Evolutionary conservation across 2,888 invertebrate species (phyloP), one percentile per base, ranked within the genome.

Genomic region (Pammene fasciana): DNA sequence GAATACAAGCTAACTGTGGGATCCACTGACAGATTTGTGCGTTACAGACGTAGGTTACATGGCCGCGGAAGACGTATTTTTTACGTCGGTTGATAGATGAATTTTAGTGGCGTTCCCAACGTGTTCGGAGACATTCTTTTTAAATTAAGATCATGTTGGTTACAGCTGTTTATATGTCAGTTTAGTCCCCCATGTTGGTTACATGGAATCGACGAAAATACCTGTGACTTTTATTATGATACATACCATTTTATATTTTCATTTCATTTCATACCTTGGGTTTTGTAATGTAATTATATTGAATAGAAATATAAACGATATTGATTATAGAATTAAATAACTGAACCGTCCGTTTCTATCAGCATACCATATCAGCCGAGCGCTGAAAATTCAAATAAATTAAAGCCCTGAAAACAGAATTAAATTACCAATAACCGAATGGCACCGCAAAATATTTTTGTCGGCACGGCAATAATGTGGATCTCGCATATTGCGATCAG

Each of bases 401-500:
- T 70, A 70, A 65, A 70, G 54, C 38, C 52, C 55, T 11, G 67
- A 71, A 73, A 74, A 75, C 79, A 78, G 77, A 83, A 86, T 86
- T 85, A 85, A 86, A 86, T 86, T 79, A 79, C 79, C 82, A 78
- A 85, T 83, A 81, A 79, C 75, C 72, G 78, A 72, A 75, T 71
- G 72, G 70, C 81, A 83, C 86, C 86, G 80, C 87, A 85, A 86
- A 88, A 88, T 90, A 90, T 90, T 90, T 89, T 90, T 86, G 88
- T 82, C 83, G 84, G 85, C 84, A 80, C 79, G 80, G 87, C 88
- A 92, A 91, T 90, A 91, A 89, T 86, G 85, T 81, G 85, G 87
- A 88, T 84, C 82, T 87, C 90, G 90, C 92, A 91, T 92, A 92
- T 92, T 92, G 91, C 82, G 82, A 90, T 83, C 86, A 85, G 83